Evolutionary conservation across 2,888 invertebrate species (phyloP).

Genomic region (Cephus pygmeus): DNA sequence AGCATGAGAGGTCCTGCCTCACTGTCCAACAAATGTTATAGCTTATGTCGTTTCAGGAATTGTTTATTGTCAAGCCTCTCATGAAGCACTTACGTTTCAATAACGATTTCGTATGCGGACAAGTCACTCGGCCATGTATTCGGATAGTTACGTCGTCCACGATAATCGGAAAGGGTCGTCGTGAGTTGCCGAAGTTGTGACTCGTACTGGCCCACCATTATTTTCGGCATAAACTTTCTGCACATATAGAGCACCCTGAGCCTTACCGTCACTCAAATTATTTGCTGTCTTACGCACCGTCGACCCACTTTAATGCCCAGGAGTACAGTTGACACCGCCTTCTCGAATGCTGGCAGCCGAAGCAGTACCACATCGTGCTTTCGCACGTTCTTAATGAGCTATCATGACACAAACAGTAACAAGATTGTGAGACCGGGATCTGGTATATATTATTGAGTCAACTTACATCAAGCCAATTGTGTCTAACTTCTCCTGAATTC

Average conservation of each 20-base stretch:
- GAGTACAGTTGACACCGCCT: constrained; percentile 84
- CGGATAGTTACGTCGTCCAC: constrained; percentile 76
- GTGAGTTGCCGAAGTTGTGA: constrained; percentile 84
- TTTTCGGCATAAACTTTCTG: constrained; percentile 91
- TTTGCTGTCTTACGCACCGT: constrained; percentile 69
- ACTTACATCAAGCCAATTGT: constrained; percentile 92
- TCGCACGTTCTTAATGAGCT: constrained; percentile 85
- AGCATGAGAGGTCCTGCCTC: constrained; percentile 95
- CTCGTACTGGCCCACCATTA: constrained; percentile 88
- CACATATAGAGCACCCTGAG: constrained; percentile 67
- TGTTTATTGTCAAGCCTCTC: no score
- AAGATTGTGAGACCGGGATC: background rate
- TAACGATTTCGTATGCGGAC: constrained; percentile 82
- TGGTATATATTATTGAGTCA: constrained; percentile 8
- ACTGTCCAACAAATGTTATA: constrained; percentile 67
- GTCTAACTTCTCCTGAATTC: constrained; percentile 91
- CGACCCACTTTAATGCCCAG: constrained; percentile 85
- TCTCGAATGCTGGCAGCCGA: constrained; percentile 85
- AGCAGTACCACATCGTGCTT: constrained; percentile 79
- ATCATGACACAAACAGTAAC: constrained; percentile 51
- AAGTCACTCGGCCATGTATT: constrained; percentile 79
- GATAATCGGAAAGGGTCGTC: constrained; percentile 84
- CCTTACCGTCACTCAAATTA: constrained; percentile 57
- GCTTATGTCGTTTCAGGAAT: background rate
- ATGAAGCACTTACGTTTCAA: constrained; percentile 81